Conservation (phyloP, 2,113 vertebrate genomes). For the Monarcha castaneiventris region DNA sequence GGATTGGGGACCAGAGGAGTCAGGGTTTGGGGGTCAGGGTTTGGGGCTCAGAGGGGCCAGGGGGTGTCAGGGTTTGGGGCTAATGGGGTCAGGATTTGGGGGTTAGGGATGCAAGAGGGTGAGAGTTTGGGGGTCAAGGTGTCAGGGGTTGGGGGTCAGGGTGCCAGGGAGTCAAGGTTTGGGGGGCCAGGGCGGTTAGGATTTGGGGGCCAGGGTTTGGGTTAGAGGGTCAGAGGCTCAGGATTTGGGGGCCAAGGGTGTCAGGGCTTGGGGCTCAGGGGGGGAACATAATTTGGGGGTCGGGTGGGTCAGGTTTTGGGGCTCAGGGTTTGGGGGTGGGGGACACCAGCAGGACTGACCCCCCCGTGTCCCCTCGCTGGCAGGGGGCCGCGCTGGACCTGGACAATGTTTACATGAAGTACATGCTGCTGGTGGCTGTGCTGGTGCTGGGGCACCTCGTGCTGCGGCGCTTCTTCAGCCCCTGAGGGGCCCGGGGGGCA, state of each 20-base stretch:
- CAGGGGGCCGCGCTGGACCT: conserved; percentile 71
- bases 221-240: neutral
- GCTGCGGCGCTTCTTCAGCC: conserved; percentile 68
- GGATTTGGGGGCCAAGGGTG: neutral
- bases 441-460: conserved; percentile 70
- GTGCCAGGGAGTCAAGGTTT: neutral
- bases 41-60: no score
- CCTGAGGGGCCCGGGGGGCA: conserved; percentile 30
- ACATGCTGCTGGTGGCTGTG: conserved; percentile 54
- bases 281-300: no score
- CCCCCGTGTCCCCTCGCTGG: neutral
- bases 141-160: neutral
- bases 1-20: no score
- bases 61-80: no score
- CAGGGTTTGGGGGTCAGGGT: no score
- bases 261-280: neutral
- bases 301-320: no score
- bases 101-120: no score
- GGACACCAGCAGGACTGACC: neutral
- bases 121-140: no score
- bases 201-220: neutral
- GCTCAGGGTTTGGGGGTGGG: neutral
- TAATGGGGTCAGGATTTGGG: no score
- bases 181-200: neutral
- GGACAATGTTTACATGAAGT: conserved; percentile 66